Evolutionary conservation across 2,797 vertebrate genomes (phyloP), one percentile per base, ranked within the genome.

Genomic region (Anguilla anguilla): DNA sequence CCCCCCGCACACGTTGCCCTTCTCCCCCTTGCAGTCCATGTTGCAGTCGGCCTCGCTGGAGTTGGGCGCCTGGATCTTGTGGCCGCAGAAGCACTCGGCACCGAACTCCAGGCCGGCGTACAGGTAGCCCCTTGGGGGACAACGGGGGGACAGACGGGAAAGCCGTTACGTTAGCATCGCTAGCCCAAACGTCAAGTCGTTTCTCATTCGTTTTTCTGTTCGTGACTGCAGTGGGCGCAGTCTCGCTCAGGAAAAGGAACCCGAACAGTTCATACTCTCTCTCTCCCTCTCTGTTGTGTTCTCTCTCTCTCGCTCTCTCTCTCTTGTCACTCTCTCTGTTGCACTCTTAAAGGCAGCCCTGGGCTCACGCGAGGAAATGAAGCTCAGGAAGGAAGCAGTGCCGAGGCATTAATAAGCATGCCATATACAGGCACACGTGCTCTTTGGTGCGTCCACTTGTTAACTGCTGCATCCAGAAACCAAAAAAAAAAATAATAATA

Each of bases 21-120:
- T 94, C 92, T 99, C 98, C 0, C 99, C 98, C 90, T 99, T 99
- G 91, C 99, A 99, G 22, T 96, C 96, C 98, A 99, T 99, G 93
- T 96, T 97, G 92, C 98, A 99, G 90, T 99, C 97, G 0, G 94
- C 92, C 64, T 99, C 97, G 0, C 97, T 98, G 90, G 94, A 94
- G 0, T 99, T 99, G 0, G 93, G 31, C 0, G 97, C 97, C 95
- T 99, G 98, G 93, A 99, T 97, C 95, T 97, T 99, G 96, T 99
- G 98, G 51, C 99, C 98, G 0, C 99, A 99, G 96, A 98, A 99
- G 92, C 99, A 99, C 93, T 99, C 99, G 0, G 98, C 98, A 0
- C 98, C 98, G 0, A 99, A 99, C 93, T 99, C 99, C 95, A 99
- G 95, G 83, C 99, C 99, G 0, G 98, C 98, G 0, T 96, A 99